Evolutionary conservation across 2,888 invertebrate genomes (phyloP).

Genomic region (Mellilla xanthometata): DNA sequence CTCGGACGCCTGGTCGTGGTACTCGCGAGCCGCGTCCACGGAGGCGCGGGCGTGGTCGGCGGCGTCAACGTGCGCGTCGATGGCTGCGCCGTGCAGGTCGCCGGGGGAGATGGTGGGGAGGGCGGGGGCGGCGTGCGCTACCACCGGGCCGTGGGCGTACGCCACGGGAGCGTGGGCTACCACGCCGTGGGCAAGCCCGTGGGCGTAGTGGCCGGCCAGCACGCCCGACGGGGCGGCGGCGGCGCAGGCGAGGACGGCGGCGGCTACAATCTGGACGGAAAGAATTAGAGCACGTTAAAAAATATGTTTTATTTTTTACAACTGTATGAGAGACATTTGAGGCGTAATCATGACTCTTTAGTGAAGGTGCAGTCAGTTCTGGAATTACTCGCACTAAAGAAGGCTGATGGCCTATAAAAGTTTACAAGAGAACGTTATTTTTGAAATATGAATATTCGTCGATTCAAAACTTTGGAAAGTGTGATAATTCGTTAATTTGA

Average conservation of each 20-base stretch:
- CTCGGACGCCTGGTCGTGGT: conserved; percentile 73
- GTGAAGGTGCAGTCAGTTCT: no score
- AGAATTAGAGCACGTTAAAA: conserved; percentile 12
- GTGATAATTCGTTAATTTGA: background rate
- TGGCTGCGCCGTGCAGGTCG: conserved; percentile 69
- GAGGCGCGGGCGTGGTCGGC: conserved; percentile 73
- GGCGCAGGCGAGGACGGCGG: conserved; percentile 76
- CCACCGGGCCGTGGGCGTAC: conserved; percentile 47
- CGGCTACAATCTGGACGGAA: conserved; percentile 78
- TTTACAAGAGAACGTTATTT: no score
- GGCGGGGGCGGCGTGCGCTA: conserved; percentile 51
- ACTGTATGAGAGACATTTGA: no score
- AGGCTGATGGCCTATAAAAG: background rate
- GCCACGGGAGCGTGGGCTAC: conserved; percentile 48
- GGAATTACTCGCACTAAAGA: background rate
- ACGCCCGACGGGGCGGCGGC: conserved; percentile 69
- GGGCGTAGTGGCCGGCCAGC: conserved; percentile 55
- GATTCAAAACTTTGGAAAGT: background rate
- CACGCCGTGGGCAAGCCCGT: conserved; percentile 36
- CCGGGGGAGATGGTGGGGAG: conserved; percentile 73
- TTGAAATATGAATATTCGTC: conserved; percentile 5
- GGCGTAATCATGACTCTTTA: no score
- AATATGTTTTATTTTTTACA: no score
- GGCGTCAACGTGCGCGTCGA: conserved; percentile 73
- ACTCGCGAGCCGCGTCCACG: conserved; percentile 67